These are phyloP conservation scores for Willowsia nigromaculata DNA, from an alignment of 2,888 invertebrate genomes.

Conservation along the genomic window DNA sequence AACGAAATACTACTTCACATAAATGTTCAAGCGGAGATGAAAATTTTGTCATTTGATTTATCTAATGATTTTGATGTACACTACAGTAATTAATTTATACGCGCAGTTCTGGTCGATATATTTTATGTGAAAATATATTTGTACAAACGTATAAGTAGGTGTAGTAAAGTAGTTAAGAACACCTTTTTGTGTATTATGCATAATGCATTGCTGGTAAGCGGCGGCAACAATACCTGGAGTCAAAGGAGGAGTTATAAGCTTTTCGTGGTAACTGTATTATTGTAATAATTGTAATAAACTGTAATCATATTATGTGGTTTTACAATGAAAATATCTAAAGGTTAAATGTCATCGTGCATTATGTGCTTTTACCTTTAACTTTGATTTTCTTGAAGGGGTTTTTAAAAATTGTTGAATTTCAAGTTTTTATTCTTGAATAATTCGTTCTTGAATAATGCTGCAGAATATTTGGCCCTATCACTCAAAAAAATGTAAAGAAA, in stretches of 20 bases:
- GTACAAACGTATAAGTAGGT: conserved; percentile 51
- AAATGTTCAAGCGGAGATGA: too few relatives aligned
- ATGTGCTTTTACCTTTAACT: too few relatives aligned
- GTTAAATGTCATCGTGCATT: too few relatives aligned
- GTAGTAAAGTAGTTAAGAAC: conserved; percentile 16
- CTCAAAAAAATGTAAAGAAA: conserved; percentile 11
- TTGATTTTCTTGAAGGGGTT: too few relatives aligned
- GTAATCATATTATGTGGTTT: not conserved
- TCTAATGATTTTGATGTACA: not conserved
- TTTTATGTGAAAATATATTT: conserved; percentile 20
- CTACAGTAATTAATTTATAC: conserved; percentile 25
- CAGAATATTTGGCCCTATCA: too few relatives aligned
- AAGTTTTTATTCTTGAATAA: too few relatives aligned
- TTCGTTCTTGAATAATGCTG: too few relatives aligned
- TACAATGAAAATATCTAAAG: too few relatives aligned
- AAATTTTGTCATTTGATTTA: not conserved
- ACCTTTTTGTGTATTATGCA: not conserved
- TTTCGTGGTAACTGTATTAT: not conserved
- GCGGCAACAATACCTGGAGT: not conserved
- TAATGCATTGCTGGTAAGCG: not conserved
- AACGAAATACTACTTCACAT: too few relatives aligned
- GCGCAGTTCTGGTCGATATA: conserved; percentile 31
- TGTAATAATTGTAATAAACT: not conserved
- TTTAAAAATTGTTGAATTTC: too few relatives aligned
- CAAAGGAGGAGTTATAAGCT: not conserved